Conservation (phyloP, 1,140 invertebrate species). For the Stegodyphus mimosarum region DNA sequence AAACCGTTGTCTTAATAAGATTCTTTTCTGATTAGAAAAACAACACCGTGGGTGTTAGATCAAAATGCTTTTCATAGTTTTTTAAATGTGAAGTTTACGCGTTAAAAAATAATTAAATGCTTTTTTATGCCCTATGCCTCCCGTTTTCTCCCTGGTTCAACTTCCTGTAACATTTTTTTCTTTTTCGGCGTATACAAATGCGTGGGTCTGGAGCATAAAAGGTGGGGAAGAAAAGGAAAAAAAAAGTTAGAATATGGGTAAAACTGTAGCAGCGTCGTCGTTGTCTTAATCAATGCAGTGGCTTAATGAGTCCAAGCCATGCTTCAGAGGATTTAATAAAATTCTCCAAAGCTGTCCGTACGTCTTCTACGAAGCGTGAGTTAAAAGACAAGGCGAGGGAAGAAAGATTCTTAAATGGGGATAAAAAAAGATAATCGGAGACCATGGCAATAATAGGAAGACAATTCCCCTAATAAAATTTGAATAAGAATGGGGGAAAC, state of each 20-base stretch:
- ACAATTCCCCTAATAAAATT: slow-evolving; percentile 62
- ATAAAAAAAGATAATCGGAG: slow-evolving; percentile 55
- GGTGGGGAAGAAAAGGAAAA: not conserved
- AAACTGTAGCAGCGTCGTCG: slow-evolving; percentile 27
- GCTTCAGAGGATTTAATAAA: slow-evolving; percentile 59
- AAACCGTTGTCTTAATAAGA: slow-evolving; percentile 30
- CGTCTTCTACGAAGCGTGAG: not conserved
- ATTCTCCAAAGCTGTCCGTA: slow-evolving; percentile 22
- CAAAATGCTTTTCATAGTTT: slow-evolving; percentile 23
- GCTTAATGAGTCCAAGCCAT: slow-evolving; percentile 43
- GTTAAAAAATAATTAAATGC: slow-evolving; percentile 39
- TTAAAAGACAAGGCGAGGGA: slow-evolving; percentile 13
- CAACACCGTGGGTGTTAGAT: slow-evolving; percentile 43
- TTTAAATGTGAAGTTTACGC: slow-evolving; percentile 14
- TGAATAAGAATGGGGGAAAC: slow-evolving; percentile 61
- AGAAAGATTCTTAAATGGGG: slow-evolving; percentile 18
- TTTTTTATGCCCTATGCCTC: slow-evolving; percentile 37
- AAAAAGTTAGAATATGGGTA: slow-evolving; percentile 33
- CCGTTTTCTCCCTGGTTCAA: slow-evolving; percentile 14
- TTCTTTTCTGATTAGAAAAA: slow-evolving; percentile 31
- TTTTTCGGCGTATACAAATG: not conserved
- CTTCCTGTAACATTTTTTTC: not conserved
- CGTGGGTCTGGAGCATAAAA: slow-evolving; percentile 25
- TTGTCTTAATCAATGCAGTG: slow-evolving; percentile 57
- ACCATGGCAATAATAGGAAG: slow-evolving; percentile 58